phyloP scores from a whole-genome alignment of 2,113 vertebrate species.

The Triplophysa dalaica region DNA sequence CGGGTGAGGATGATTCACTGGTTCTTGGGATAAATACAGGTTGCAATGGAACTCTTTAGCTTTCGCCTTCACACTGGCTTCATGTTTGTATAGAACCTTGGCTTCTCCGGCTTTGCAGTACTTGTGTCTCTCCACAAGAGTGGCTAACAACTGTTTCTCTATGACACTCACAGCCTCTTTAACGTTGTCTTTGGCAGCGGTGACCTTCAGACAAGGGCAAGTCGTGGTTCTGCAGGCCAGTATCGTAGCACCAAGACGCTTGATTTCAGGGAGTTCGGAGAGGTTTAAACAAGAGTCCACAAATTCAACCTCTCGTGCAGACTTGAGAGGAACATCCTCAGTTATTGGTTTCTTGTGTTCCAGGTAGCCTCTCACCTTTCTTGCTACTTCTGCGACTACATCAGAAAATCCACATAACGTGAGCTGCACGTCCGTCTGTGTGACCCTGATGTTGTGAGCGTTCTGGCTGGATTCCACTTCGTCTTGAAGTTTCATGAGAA shows the following conservation, averaged over 20 bases:
- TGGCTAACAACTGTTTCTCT: slow-evolving; percentile 25
- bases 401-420: slow-evolving; percentile 55
- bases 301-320: slow-evolving; percentile 51
- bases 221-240: slow-evolving; percentile 10
- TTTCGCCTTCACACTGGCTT: slow-evolving; percentile 47
- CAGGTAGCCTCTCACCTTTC: slow-evolving; percentile 56
- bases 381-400: slow-evolving; percentile 50
- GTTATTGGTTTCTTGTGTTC: slow-evolving; percentile 55
- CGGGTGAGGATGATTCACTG: background rate
- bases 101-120: slow-evolving; percentile 61
- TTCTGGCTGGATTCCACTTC: slow-evolving; percentile 46
- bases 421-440: slow-evolving; percentile 38
- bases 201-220: slow-evolving; percentile 53
- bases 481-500: slow-evolving; percentile 41
- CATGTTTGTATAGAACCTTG: slow-evolving; percentile 56
- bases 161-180: slow-evolving; percentile 43
- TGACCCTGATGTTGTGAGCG: slow-evolving; percentile 42
- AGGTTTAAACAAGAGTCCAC: slow-evolving; percentile 55
- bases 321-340: slow-evolving; percentile 44
- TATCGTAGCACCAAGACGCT: slow-evolving; percentile 41
- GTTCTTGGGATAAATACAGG: slow-evolving; percentile 40
- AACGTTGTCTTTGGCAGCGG: slow-evolving; percentile 54
- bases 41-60: slow-evolving; percentile 51
- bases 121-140: slow-evolving; percentile 42
- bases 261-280: slow-evolving; percentile 48